Percentiles rank a stretch among this genome's conserved stretches.
Evolutionary conservation across 2,797 vertebrate species (phyloP).

Genomic region (Sebastes goodei): DNA sequence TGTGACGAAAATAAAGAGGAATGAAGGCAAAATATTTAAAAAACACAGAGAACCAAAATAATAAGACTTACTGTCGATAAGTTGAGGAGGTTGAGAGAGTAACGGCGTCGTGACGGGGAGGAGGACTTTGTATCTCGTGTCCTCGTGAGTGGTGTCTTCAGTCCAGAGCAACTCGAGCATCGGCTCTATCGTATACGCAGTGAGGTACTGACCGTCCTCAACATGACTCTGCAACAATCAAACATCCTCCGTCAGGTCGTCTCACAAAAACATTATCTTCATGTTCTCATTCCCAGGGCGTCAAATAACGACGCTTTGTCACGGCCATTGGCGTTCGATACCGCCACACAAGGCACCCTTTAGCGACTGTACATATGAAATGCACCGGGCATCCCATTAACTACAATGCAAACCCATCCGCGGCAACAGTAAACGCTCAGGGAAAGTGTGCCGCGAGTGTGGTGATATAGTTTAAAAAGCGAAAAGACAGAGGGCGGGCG

Average conservation of each 20-base stretch:
- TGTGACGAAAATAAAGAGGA: background rate
- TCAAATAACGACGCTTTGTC: no score
- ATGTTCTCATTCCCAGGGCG: no score
- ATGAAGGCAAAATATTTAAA: no score
- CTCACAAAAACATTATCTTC: background rate
- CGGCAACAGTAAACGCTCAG: no score
- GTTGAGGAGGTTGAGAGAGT: conserved; percentile 8
- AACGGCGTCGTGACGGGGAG: conserved; percentile 63
- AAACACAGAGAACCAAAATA: fast-evolving
- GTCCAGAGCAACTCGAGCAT: conserved; percentile 79
- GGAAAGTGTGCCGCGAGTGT: no score
- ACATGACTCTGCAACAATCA: conserved; percentile 65
- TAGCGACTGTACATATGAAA: no score
- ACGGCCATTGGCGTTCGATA: no score
- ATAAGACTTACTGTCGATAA: conserved; percentile 66
- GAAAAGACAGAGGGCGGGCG: no score
- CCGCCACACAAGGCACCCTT: no score
- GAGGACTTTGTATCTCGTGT: conserved; percentile 79
- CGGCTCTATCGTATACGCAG: conserved; percentile 63
- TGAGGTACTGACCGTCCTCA: conserved; percentile 47
- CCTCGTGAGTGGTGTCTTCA: conserved; percentile 51
- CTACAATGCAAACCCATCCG: no score
- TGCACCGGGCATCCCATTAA: no score
- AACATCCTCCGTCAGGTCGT: background rate
- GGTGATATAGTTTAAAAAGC: no score